A percentile compares a stretch with the other conserved stretches of the same genome.
These are phyloP conservation scores for Rhegmatorhina hoffmannsi DNA, from an alignment of 2,113 vertebrate species.

Conservation along the genomic window DNA sequence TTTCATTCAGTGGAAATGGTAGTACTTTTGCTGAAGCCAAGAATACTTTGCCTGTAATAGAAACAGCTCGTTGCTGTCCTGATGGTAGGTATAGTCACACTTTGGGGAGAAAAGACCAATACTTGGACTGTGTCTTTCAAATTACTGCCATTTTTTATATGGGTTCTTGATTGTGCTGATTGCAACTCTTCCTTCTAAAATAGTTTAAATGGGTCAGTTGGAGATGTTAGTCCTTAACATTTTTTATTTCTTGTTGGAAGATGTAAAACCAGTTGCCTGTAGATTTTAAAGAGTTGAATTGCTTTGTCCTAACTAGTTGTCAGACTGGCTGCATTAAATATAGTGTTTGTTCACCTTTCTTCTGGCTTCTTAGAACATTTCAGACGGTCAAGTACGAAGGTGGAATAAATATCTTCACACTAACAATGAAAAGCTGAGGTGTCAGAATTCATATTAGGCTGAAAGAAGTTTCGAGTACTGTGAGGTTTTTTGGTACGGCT, in stretches of 20 bases:
- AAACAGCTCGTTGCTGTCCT: fast-evolving
- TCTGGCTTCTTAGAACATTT: not conserved
- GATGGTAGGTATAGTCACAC: not conserved
- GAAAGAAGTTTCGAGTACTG: fast-evolving
- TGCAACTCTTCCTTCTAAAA: not conserved
- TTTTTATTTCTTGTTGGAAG: not conserved
- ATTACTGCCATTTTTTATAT: fast-evolving
- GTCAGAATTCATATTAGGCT: not conserved
- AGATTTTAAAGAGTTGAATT: not conserved
- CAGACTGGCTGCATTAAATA: not conserved
- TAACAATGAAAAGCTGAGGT: not conserved
- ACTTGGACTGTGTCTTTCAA: not conserved
- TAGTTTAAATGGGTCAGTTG: not conserved
- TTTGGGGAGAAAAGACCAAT: not conserved
- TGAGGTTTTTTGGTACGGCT: fast-evolving
- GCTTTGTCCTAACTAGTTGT: not conserved
- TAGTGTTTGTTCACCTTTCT: not conserved
- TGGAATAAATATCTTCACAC: fast-evolving
- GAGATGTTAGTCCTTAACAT: not conserved
- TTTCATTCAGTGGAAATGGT: not conserved
- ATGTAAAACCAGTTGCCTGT: not conserved
- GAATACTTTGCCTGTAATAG: not conserved
- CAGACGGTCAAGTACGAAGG: fast-evolving
- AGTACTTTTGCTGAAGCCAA: not conserved
- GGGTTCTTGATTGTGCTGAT: not conserved